A percentile compares a stretch with the other conserved stretches of the same genome.
These are phyloP conservation scores for Hozukius guyotensis DNA, from an alignment of 2,797 vertebrate genomes.

Conservation along the genomic window DNA sequence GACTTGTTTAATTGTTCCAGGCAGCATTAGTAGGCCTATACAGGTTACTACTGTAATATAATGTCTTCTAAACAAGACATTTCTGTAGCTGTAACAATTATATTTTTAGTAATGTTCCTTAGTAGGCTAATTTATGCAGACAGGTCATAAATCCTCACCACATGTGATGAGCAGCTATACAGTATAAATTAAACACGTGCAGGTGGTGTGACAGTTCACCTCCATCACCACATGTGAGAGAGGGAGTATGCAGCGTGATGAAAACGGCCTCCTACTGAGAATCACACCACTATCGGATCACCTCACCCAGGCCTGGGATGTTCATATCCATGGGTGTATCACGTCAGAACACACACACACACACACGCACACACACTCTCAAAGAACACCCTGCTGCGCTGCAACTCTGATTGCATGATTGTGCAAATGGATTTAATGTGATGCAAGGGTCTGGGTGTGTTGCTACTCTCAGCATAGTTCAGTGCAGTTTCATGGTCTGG, in stretches of 20 bases:
- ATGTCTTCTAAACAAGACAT: not conserved
- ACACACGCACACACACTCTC: not conserved
- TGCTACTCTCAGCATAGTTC: not conserved
- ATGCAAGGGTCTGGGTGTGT: constrained; percentile 37
- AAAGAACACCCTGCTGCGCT: not conserved
- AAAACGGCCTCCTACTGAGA: constrained; percentile 10
- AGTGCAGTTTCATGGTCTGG: constrained; percentile 12
- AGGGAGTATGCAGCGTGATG: not conserved
- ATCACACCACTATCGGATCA: constrained; percentile 15
- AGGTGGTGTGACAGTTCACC: not conserved
- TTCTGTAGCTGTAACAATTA: not conserved
- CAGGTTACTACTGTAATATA: not conserved
- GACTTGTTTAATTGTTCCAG: not conserved
- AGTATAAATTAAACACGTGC: not conserved
- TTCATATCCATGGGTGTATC: not conserved
- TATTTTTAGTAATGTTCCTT: not conserved
- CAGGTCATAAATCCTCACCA: not conserved
- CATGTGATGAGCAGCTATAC: not conserved
- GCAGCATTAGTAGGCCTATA: not conserved
- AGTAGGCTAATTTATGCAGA: not conserved
- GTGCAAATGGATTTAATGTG: constrained; percentile 50
- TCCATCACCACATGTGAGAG: not conserved
- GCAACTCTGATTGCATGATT: constrained; percentile 15
- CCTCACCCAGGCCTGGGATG: not conserved
- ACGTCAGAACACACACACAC: constrained; percentile 1